Percentiles rank a stretch among this genome's conserved stretches.
phyloP scores from a whole-genome alignment of 2,113 vertebrate genomes.

The Caracal caracal region DNA sequence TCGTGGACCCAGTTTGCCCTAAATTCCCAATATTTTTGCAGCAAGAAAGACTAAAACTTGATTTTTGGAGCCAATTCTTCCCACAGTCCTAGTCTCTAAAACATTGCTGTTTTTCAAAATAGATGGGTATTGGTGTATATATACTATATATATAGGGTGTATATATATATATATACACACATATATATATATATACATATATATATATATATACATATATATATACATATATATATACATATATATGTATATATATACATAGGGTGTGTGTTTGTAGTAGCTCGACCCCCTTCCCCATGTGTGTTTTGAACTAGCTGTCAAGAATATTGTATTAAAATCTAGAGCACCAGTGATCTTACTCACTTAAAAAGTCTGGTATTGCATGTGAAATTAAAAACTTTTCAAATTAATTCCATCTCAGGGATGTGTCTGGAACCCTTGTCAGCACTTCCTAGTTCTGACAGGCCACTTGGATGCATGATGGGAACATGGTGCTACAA shows the following conservation, averaged over 20 bases:
- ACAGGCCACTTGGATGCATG: background rate
- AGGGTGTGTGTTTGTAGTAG: background rate
- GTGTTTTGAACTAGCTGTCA: background rate
- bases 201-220: too few species aligned
- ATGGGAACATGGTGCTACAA: background rate
- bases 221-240: too few species aligned
- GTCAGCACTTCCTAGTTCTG: background rate
- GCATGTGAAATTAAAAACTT: background rate
- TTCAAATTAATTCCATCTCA: conserved; percentile 19
- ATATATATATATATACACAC: too few species aligned
- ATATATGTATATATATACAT: background rate
- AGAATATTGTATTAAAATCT: background rate
- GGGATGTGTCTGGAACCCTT: background rate
- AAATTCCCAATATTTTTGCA: conserved; percentile 21
- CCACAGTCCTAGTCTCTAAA: conserved; percentile 18
- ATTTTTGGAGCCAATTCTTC: conserved; percentile 51
- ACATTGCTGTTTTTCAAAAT: conserved; percentile 15
- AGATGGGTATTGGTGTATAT: background rate
- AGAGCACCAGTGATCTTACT: background rate
- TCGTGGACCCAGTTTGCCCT: background rate
- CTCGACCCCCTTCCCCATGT: background rate
- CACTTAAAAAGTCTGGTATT: background rate
- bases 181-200: too few species aligned
- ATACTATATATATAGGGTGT: too few species aligned
- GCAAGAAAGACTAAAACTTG: conserved; percentile 15